These are phyloP conservation scores for Cygnus atratus DNA, from an alignment of 2,113 vertebrate species.

Conservation along the genomic window DNA sequence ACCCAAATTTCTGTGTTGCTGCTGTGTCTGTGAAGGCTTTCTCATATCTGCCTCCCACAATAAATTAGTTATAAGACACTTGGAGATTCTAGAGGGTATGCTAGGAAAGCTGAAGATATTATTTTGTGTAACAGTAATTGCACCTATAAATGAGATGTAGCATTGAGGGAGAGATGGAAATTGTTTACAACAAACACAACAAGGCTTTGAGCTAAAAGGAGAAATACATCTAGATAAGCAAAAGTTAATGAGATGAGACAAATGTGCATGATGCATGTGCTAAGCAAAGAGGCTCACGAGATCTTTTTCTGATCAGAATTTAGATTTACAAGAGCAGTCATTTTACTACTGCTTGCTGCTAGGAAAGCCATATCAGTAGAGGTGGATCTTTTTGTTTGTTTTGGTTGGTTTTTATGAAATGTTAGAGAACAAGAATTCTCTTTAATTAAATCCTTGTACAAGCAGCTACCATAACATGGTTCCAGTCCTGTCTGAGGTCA, in stretches of 20 bases:
- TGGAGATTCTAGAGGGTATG: background rate
- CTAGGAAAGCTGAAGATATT: background rate
- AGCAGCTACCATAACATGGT: rapidly evolving
- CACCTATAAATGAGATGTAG: background rate
- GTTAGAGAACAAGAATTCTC: background rate
- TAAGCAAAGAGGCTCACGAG: background rate
- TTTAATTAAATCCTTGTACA: background rate
- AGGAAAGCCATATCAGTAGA: background rate
- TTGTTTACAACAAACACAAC: background rate
- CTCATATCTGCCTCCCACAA: background rate
- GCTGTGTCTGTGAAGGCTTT: background rate
- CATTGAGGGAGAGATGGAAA: background rate
- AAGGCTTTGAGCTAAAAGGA: background rate
- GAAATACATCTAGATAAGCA: background rate
- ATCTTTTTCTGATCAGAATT: background rate
- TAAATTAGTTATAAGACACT: background rate
- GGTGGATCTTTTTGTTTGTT: background rate
- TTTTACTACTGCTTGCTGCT: background rate
- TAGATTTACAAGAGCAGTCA: background rate
- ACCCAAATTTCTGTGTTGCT: background rate
- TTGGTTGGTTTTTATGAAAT: background rate
- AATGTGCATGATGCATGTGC: background rate
- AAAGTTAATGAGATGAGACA: background rate
- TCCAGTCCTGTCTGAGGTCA: background rate
- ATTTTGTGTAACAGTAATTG: background rate